Evolutionary conservation across 2,888 invertebrate genomes (phyloP).

Genomic region (Ellobium chinense): DNA sequence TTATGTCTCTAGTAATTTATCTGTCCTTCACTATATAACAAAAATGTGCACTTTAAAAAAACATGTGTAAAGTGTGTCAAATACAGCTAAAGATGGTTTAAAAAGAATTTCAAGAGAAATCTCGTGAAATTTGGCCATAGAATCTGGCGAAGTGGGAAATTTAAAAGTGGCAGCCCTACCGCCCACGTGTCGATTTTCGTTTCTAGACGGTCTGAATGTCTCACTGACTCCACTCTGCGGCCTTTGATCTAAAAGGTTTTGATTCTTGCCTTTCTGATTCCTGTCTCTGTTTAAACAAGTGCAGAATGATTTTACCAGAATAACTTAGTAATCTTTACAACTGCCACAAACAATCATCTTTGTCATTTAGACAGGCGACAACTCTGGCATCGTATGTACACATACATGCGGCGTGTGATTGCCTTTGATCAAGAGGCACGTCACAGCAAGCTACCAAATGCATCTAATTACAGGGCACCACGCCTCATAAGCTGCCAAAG

Average conservation of each 20-base stretch:
- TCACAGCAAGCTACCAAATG: not conserved
- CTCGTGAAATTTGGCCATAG: too few relatives aligned
- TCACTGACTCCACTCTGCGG: not conserved
- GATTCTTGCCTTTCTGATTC: not conserved
- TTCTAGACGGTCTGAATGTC: too few relatives aligned
- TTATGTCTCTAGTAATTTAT: not conserved
- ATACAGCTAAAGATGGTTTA: too few relatives aligned
- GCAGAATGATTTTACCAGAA: not conserved
- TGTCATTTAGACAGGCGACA: too few relatives aligned
- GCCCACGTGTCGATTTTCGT: too few relatives aligned
- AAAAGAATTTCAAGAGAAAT: too few relatives aligned
- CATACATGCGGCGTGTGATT: not conserved
- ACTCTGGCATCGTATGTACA: not conserved
- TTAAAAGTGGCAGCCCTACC: too few relatives aligned
- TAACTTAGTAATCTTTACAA: not conserved
- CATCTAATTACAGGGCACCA: not conserved
- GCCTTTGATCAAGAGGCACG: not conserved
- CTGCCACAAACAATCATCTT: constrained; percentile 18
- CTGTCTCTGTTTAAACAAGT: not conserved
- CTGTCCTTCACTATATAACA: not conserved
- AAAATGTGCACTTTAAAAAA: too few relatives aligned
- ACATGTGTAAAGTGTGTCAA: too few relatives aligned
- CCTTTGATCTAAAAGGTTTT: not conserved
- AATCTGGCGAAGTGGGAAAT: too few relatives aligned
- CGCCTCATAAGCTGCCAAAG: not conserved